These are phyloP conservation scores for Pseudomyrmex sp. DNA, from an alignment of 1,140 invertebrate genomes.

Conservation along the genomic window DNA sequence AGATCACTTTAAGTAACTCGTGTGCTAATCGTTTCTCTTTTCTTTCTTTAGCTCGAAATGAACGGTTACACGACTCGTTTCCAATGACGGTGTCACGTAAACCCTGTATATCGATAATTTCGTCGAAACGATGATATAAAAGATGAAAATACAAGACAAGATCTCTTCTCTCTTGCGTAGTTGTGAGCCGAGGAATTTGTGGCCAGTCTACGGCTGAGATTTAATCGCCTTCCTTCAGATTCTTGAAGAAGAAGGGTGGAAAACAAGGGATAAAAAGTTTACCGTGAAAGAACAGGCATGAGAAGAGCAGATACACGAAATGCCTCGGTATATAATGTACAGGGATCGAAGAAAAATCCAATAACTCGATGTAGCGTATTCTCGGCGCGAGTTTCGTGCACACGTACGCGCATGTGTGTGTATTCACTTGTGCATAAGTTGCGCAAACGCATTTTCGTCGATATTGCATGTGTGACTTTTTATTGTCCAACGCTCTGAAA, in stretches of 20 bases:
- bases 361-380: conserved; percentile 56
- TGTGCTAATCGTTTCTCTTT: background rate
- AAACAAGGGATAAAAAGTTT: conserved; percentile 22
- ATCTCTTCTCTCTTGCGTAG: conserved; percentile 30
- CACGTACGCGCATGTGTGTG: conserved; percentile 31
- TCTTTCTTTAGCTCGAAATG: background rate
- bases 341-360: conserved; percentile 45
- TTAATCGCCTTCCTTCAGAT: conserved; percentile 62
- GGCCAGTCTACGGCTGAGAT: conserved; percentile 43
- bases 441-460: background rate
- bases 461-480: conserved; percentile 26
- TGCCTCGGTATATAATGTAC: conserved; percentile 25
- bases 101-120: conserved; percentile 2
- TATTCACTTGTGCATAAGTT: background rate
- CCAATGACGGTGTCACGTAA: conserved; percentile 3
- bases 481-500: conserved; percentile 8
- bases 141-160: conserved; percentile 23
- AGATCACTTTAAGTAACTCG: background rate
- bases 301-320: conserved; percentile 51
- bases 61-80: background rate
- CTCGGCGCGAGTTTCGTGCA: conserved; percentile 56
- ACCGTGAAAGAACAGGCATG: background rate
- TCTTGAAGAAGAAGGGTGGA: background rate
- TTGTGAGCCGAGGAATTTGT: conserved; percentile 56
- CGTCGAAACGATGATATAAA: conserved; percentile 33